phyloP scores from a whole-genome alignment of 2,113 vertebrate species.

The Melanocharis versteri region DNA sequence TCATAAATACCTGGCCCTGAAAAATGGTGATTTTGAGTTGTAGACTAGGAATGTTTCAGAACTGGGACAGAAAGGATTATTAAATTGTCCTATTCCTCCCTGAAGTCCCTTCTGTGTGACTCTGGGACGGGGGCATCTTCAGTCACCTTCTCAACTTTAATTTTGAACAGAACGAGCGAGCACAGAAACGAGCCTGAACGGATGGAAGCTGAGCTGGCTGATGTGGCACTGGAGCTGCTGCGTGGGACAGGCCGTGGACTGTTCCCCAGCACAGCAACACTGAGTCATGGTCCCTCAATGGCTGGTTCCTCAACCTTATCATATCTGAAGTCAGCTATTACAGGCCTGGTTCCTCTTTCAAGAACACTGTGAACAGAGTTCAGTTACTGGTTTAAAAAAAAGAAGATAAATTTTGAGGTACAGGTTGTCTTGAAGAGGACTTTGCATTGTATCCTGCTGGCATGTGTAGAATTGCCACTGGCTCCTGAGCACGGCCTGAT shows the following conservation, averaged over 20 bases:
- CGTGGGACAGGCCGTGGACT: not conserved
- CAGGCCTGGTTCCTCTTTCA: not conserved
- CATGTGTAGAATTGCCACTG: not conserved
- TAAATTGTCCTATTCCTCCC: not conserved
- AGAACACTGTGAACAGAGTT: not conserved
- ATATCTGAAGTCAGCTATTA: rapidly evolving
- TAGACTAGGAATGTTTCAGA: not conserved
- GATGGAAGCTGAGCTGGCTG: not conserved
- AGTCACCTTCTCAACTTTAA: not conserved
- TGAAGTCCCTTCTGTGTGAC: not conserved
- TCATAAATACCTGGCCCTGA: not conserved
- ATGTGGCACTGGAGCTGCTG: not conserved
- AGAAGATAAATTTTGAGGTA: not conserved
- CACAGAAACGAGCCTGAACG: slow-evolving; percentile 22
- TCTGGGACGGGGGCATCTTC: not conserved
- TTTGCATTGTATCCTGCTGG: not conserved
- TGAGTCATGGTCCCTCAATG: not conserved
- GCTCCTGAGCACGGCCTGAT: rapidly evolving
- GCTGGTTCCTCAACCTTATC: not conserved
- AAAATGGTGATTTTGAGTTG: not conserved
- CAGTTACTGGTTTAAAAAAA: not conserved
- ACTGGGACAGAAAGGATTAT: not conserved
- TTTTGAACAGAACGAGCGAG: slow-evolving; percentile 52
- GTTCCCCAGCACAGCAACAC: not conserved
- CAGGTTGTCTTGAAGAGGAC: not conserved